Evolutionary conservation across 2,888 invertebrate species (phyloP).

Genomic region (Beris morrisii): DNA sequence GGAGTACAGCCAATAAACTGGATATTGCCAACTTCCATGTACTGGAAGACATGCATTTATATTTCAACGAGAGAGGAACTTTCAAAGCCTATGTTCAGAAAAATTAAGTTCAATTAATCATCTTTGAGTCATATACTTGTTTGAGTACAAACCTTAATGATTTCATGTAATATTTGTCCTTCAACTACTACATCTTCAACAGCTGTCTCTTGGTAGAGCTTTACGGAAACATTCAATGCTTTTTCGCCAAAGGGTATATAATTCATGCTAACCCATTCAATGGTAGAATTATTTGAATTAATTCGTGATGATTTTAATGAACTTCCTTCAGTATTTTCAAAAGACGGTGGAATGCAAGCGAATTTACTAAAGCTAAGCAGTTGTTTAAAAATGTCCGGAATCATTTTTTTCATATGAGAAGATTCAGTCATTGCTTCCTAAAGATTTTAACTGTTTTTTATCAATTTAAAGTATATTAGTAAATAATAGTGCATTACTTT

Average conservation of each 20-base stretch:
- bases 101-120: constrained; percentile 51
- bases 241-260: constrained; percentile 86
- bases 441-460: constrained; percentile 10
- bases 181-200: constrained; percentile 71
- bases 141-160: constrained; percentile 55
- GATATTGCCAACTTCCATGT: constrained; percentile 84
- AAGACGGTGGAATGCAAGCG: constrained; percentile 68
- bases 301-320: constrained; percentile 40
- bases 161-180: constrained; percentile 70
- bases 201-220: constrained; percentile 74
- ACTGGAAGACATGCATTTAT: constrained; percentile 74
- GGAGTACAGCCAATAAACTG: constrained; percentile 74
- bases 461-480: constrained; percentile 38
- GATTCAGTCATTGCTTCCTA: constrained; percentile 63
- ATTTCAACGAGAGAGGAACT: constrained; percentile 76
- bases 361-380: constrained; percentile 68
- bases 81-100: constrained; percentile 60
- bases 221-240: constrained; percentile 72
- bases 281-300: constrained; percentile 52
- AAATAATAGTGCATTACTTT: constrained; percentile 61
- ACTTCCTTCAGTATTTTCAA: constrained; percentile 46
- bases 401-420: constrained; percentile 64
- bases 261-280: constrained; percentile 78
- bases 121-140: neutral
- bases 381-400: constrained; percentile 69